Evolutionary conservation across 2,113 vertebrate genomes (phyloP), one percentile per base, ranked within the genome.

Genomic region (Gallinago media): DNA sequence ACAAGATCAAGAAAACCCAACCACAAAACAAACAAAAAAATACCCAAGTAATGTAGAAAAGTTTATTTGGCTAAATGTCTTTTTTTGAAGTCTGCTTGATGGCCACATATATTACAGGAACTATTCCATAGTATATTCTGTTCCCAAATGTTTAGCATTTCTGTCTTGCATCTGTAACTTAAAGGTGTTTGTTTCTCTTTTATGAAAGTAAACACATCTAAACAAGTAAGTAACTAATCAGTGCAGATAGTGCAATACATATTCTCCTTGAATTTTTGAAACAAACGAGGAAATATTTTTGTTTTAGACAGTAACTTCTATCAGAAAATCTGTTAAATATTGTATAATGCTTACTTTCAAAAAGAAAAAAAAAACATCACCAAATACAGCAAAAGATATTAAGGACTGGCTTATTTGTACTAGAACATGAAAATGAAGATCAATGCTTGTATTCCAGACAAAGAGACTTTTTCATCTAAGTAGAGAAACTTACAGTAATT

Each of bases 1-100:
- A 16, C 8, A 77, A 89, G 15, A 58, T 50, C 54, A 67, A 54
- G 44, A 67, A 21, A 88, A 61, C 8, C 0, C 22, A 55, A 15
- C 3, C 9, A 70, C 34, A 73, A 47, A 58, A 6, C 20, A 82
- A 34, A 16, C 4, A 54, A 19, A 18, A 19, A 19, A 61, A 34
- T 1, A 0, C 3, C 12, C 8, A 52, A n/a, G 31, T 27, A 27
- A 81, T 8, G 6, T 5, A 66, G 10, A 25, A 70, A 68, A 76
- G 6, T 38, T 52, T 66, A 25, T 74, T 58, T 85, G 31, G 8
- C 13, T 44, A 31, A 27, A 26, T 63, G 8, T 3, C 10, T 46
- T 31, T 59, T 78, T 86, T 59, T 50, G 4, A 34, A 62, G 31
- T 27, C 27, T 1, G 4, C 11, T 75, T 79, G 14, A 62, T 62